phyloP scores from a whole-genome alignment of 2,888 invertebrate species.

The Antheraea assamensis region DNA sequence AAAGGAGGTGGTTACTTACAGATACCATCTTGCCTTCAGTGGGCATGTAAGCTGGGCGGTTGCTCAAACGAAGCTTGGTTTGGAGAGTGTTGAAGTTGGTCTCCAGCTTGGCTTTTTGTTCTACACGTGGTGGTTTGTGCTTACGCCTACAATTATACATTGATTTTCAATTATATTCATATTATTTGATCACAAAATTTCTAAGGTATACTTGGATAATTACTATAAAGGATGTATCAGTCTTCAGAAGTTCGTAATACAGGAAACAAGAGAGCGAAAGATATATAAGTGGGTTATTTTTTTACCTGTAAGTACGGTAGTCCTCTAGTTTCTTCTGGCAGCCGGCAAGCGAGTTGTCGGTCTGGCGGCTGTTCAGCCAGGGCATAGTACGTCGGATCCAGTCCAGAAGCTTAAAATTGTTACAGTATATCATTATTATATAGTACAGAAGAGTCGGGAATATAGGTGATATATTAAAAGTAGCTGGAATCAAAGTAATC shows the following conservation, averaged over 20 bases:
- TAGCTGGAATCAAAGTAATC: neutral
- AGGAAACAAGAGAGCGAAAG: neutral
- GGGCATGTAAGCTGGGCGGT: slow-evolving; percentile 99
- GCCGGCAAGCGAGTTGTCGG: slow-evolving; percentile 98
- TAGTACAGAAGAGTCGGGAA: neutral
- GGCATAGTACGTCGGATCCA: slow-evolving; percentile 99
- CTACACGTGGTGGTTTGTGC: slow-evolving; percentile 99
- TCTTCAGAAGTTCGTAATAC: neutral
- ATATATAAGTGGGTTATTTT: neutral
- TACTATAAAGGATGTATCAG: too few species aligned
- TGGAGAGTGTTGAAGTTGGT: slow-evolving; percentile 99
- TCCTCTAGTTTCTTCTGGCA: slow-evolving; percentile 99
- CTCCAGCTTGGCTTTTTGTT: slow-evolving; percentile 99
- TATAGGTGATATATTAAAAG: neutral
- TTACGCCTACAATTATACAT: slow-evolving; percentile 85
- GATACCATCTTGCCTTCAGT: slow-evolving; percentile 99
- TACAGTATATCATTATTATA: neutral
- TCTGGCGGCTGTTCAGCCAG: slow-evolving; percentile 97
- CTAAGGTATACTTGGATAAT: neutral
- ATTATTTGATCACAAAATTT: neutral
- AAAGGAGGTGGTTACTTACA: slow-evolving; percentile 77
- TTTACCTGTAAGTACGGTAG: slow-evolving; percentile 96
- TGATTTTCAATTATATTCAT: neutral
- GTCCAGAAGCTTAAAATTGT: slow-evolving; percentile 89
- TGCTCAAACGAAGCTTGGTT: slow-evolving; percentile 98